phyloP scores from a whole-genome alignment of 2,113 vertebrate species.

The Glaucomys volans region DNA sequence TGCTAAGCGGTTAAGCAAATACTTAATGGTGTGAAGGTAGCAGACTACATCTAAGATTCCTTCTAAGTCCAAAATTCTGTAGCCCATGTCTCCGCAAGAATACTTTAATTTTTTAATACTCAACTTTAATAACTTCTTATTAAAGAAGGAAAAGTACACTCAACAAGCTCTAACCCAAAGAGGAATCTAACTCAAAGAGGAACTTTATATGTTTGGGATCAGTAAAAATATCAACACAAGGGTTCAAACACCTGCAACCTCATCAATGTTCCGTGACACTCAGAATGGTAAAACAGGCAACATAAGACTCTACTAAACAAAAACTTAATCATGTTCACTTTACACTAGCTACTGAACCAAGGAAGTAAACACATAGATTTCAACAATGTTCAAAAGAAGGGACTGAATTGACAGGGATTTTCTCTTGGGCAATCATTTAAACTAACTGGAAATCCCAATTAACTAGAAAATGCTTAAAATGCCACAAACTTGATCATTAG shows the following conservation, averaged over 20 bases:
- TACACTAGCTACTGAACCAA: background rate
- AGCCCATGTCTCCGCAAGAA: background rate
- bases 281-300: background rate
- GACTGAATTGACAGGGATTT: background rate
- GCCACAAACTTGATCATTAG: slow-evolving; percentile 36
- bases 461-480: slow-evolving; percentile 33
- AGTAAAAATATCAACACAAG: slow-evolving; percentile 24
- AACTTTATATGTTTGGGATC: background rate
- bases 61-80: background rate
- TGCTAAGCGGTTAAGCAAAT: background rate
- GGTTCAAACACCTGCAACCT: background rate
- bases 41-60: background rate
- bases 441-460: slow-evolving; percentile 25
- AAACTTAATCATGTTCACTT: slow-evolving; percentile 4
- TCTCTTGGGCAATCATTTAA: background rate
- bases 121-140: background rate
- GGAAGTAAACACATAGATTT: background rate
- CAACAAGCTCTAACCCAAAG: too few species aligned
- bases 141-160: slow-evolving; percentile 9
- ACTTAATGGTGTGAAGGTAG: background rate
- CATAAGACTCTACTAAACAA: background rate
- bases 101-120: background rate
- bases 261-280: background rate
- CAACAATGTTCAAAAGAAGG: background rate
- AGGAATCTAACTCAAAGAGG: background rate